phyloP scores from a whole-genome alignment of 1,140 invertebrate species.

The Listronotus oregonensis region DNA sequence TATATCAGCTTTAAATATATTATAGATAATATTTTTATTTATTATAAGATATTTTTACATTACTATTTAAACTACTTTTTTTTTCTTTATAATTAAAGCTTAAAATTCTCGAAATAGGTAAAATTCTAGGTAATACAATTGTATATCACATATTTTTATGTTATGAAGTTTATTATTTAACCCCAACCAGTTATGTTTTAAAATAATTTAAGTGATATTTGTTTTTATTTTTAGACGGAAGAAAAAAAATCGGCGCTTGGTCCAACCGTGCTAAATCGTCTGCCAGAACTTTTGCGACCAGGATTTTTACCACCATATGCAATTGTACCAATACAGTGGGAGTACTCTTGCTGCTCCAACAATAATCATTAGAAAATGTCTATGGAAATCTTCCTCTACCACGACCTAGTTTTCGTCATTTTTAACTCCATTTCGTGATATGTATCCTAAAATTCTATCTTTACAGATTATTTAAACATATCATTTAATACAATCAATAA shows the following conservation, averaged over 20 bases:
- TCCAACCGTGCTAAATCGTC: constrained; percentile 51
- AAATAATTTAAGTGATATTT: not conserved
- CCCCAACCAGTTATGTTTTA: not conserved
- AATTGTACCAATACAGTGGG: constrained; percentile 54
- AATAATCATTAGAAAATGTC: constrained; percentile 41
- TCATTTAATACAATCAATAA: not conserved
- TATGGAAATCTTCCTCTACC: constrained; percentile 19
- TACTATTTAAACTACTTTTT: too few relatives aligned
- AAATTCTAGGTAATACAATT: too few relatives aligned
- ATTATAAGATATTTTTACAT: too few relatives aligned
- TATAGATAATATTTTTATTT: too few relatives aligned
- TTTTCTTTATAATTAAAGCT: too few relatives aligned
- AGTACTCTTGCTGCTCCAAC: constrained; percentile 51
- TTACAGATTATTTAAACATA: not conserved
- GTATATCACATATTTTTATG: too few relatives aligned
- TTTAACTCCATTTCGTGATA: constrained; percentile 2
- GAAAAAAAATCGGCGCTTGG: constrained; percentile 53
- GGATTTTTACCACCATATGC: constrained; percentile 55
- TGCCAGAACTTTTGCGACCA: constrained; percentile 51
- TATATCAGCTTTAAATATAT: too few relatives aligned
- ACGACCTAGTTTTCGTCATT: constrained; percentile 10
- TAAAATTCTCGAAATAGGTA: too few relatives aligned
- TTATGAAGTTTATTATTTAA: too few relatives aligned
- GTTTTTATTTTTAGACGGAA: constrained; percentile 47
- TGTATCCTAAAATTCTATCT: constrained; percentile 5